These are phyloP conservation scores for Dipus sagitta DNA, from an alignment of 2,797 vertebrate genomes.

Conservation along the genomic window DNA sequence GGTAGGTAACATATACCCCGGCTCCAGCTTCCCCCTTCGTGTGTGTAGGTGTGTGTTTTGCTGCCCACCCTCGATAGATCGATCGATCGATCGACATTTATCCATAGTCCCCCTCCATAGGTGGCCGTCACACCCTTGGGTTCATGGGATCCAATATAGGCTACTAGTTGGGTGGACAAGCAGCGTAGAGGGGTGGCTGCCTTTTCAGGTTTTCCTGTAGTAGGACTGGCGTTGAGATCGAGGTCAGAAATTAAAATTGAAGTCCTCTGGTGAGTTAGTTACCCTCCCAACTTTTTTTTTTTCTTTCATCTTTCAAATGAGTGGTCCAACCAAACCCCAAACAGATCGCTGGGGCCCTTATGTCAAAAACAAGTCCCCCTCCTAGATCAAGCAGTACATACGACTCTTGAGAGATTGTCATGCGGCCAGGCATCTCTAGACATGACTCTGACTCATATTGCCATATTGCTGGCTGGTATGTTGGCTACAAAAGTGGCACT, in stretches of 20 bases:
- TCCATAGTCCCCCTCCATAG: too few species aligned
- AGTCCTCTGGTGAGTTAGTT: conserved; percentile 22
- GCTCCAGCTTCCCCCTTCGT: neutral
- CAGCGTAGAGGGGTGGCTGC: neutral
- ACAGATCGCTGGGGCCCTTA: neutral
- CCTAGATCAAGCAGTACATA: neutral
- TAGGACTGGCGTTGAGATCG: neutral
- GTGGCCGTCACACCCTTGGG: conserved; percentile 21
- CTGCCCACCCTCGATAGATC: too few species aligned
- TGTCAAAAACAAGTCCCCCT: neutral
- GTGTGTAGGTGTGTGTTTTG: too few species aligned
- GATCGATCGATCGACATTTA: too few species aligned
- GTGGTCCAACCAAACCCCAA: neutral
- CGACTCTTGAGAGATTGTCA: neutral
- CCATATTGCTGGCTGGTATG: neutral
- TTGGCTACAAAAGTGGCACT: conserved; percentile 21
- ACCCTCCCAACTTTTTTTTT: neutral
- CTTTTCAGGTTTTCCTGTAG: neutral
- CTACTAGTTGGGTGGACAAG: neutral
- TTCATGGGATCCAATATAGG: neutral
- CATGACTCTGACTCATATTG: neutral
- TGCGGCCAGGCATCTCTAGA: neutral
- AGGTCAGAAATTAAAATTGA: conserved; percentile 38
- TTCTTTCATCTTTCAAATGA: neutral
- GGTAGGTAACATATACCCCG: conserved; percentile 87